Evolutionary conservation across 2,888 invertebrate genomes (phyloP), one percentile per base, ranked within the genome.

Genomic region (Diploptera punctata): DNA sequence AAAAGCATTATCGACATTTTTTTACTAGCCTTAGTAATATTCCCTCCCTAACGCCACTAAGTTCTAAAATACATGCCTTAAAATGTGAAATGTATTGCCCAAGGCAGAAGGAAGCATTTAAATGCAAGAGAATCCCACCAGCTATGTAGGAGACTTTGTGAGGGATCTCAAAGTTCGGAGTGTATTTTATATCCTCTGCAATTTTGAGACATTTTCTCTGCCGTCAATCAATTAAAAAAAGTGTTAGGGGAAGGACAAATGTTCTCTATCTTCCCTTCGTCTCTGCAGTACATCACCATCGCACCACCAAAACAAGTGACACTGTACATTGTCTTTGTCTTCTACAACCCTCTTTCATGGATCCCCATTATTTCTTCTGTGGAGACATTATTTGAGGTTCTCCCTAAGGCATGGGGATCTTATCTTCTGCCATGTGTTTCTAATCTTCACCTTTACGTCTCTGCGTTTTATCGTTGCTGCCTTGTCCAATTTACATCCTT

Each of bases 401-500:
- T 26, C 65, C 65, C 47, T 44, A 26, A 21, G 33, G 21, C 65
- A 44, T 26, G 26, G 24, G 43, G 47, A 44, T 47, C 29, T 47
- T 65, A 65, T 65, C 65, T 47, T 47, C 44, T 26, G 65, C 65
- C 65, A 65, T 65, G 65, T 65, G 65, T 65, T 65, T 47, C 65
- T 65, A 65, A 65, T 65, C 65, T 65, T 65, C 65, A 65, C 65
- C 65, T 65, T 65, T 65, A 65, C 44, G 65, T 26, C 44, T 29
- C 65, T 65, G 65, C 26, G 33, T 47, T 65, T 47, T 65, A 65
- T 44, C 65, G 26, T 29, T 10, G 3, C 44, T 47, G 65, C 47
- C 65, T 18, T 26, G 44, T 65, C 44, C 65, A 65, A 65, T 65
- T 65, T 65, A 65, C 65, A 65, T 65, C 26, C 21, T 65, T 29